Base-by-base conservation (phyloP, 2,888 invertebrate species). In the Megalurothrips usitatus region DNA sequence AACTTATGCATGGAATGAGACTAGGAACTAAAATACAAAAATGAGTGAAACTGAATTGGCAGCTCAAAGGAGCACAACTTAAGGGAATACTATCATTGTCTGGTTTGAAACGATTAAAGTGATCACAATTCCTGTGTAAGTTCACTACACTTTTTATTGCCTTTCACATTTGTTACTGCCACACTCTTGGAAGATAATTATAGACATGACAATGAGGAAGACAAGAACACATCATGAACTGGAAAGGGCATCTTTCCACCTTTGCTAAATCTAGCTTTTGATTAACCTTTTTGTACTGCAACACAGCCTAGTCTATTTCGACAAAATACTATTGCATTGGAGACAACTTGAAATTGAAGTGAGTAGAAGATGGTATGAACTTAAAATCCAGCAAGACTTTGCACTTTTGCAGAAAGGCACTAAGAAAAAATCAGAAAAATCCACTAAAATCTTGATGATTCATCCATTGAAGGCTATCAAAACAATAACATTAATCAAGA, bases 261-360 rank as follows among this genome's bases (percentile, higher is more conserved):
- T 12, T 26, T 75, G 26, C 58, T 43, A 43, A 17, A 58, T 58
- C 58, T 58, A 58, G 23, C 26, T 75, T 75, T 26, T 75, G 68
- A 75, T 75, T 75, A 75, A 75, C 1, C 26, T 75, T 26, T 75
- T 75, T 75, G 68, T 75, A 75, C 68, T 75, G 68, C 68, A 26
- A 75, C 68, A 75, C 68, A 75, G 68, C 68, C 68, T 75, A 75
- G 68, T 23, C 68, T 9, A 26, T n/a, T 75, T 26, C 26, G 68
- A 26, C 23, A 26, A 12, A 75, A 75, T n/a, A 75, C 23, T 75
- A 75, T 75, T 75, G 68, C 68, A 75, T 9, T 23, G 12, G 8
- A 23, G 68, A 68, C 11, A 23, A 68, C 68, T 19, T 58, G 34
- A 43, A 52, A 52, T 52, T 52, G 11, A 58, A 58, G 6, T 17